Conservation (phyloP, 2,888 invertebrate genomes). For the Callosobruchus maculatus region DNA sequence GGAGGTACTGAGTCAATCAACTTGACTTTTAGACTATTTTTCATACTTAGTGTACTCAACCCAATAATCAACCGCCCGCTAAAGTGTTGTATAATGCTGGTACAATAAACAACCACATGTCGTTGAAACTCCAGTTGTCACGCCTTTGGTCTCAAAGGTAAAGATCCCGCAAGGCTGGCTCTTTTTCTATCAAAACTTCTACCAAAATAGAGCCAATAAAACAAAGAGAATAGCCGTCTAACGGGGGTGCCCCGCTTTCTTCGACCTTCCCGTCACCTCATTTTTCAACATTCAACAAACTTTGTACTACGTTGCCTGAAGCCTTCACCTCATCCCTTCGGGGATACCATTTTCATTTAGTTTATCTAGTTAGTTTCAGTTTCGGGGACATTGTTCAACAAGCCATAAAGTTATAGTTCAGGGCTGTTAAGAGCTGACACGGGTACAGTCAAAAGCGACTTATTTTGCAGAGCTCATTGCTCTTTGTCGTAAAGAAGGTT, state of each 20-base stretch:
- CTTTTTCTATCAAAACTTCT: not conserved
- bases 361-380: not conserved
- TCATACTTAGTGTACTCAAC: no score
- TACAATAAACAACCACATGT: no score
- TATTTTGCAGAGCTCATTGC: no score
- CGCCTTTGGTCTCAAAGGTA: not conserved
- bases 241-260: not conserved
- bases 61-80: no score
- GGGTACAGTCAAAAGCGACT: no score
- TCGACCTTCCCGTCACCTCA: not conserved
- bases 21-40: no score
- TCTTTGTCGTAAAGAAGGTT: no score
- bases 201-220: not conserved
- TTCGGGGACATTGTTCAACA: not conserved
- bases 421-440: no score
- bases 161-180: no score
- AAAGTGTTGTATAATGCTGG: no score
- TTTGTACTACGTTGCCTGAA: not conserved
- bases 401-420: not conserved
- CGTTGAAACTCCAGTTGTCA: not conserved
- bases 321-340: not conserved
- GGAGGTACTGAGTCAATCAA: no score
- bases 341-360: not conserved
- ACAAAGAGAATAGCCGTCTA: not conserved
- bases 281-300: not conserved